These are phyloP conservation scores for Trissolcus japonicus DNA, from an alignment of 2,888 invertebrate species.

Conservation along the genomic window DNA sequence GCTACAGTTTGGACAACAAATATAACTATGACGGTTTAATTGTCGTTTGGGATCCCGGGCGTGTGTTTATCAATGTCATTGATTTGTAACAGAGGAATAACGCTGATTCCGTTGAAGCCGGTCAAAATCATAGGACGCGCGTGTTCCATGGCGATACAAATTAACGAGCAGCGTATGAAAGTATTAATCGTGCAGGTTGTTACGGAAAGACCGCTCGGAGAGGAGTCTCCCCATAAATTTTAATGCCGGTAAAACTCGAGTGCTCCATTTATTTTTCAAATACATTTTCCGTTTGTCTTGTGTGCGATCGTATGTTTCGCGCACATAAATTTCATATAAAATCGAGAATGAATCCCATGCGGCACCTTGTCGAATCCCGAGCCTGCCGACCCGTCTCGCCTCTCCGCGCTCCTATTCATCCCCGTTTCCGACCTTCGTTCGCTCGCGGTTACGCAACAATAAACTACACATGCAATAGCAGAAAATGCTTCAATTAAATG, in stretches of 20 bases:
- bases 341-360: conserved; percentile 49
- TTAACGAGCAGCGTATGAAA: conserved; percentile 16
- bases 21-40: too few species aligned
- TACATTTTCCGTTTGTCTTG: conserved; percentile 41
- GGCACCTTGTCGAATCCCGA: conserved; percentile 41
- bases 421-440: conserved; percentile 1
- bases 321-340: conserved; percentile 51
- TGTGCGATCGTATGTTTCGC: conserved; percentile 17
- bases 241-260: conserved; percentile 36
- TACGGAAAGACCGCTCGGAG: conserved; percentile 27
- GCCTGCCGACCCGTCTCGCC: not conserved
- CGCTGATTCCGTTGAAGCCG: conserved; percentile 8
- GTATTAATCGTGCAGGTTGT: conserved; percentile 31
- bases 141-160: conserved; percentile 22
- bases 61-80: conserved; percentile 29
- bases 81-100: conserved; percentile 27
- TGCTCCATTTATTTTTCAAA: conserved; percentile 48
- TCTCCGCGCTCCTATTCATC: not conserved
- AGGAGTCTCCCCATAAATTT: conserved; percentile 31
- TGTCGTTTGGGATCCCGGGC: too few species aligned
- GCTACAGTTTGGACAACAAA: too few species aligned
- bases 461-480: conserved; percentile 36
- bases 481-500: conserved; percentile 47
- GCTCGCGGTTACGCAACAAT: conserved; percentile 34
- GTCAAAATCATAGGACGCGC: conserved; percentile 18